phyloP scores from a whole-genome alignment of 2,888 invertebrate species.

The Sarcophaga subvicina region DNA sequence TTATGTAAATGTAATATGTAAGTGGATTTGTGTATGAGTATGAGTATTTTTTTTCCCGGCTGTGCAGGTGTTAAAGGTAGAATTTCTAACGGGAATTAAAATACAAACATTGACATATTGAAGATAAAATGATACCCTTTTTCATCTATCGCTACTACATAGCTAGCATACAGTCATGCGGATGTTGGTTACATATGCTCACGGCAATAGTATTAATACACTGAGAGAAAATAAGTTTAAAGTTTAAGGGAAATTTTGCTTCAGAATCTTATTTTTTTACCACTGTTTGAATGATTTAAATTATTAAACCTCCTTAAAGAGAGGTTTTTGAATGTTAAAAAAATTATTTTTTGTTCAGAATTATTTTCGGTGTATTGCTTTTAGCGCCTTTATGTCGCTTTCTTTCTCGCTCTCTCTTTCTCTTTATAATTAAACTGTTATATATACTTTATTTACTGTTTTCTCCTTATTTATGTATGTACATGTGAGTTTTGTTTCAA shows the following conservation, averaged over 20 bases:
- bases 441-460: neutral
- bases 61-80: constrained; percentile 1
- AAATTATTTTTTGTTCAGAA: no score
- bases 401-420: neutral
- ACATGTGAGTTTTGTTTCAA: neutral
- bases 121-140: constrained; percentile 35
- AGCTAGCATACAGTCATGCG: neutral
- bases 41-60: neutral
- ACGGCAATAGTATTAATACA: neutral
- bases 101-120: constrained; percentile 42
- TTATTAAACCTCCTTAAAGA: no score
- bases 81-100: constrained; percentile 11
- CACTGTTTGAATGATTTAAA: no score
- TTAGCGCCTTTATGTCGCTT: neutral
- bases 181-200: neutral
- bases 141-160: neutral
- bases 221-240: neutral
- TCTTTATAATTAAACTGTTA: neutral
- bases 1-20: neutral
- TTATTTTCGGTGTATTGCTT: neutral
- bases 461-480: no score
- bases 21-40: neutral
- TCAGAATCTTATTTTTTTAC: neutral
- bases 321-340: no score
- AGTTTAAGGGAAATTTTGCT: neutral